A percentile compares a stretch with the other conserved stretches of the same genome.
Conservation (phyloP, 1,140 invertebrate genomes). For the Globodera rostochiensis region DNA sequence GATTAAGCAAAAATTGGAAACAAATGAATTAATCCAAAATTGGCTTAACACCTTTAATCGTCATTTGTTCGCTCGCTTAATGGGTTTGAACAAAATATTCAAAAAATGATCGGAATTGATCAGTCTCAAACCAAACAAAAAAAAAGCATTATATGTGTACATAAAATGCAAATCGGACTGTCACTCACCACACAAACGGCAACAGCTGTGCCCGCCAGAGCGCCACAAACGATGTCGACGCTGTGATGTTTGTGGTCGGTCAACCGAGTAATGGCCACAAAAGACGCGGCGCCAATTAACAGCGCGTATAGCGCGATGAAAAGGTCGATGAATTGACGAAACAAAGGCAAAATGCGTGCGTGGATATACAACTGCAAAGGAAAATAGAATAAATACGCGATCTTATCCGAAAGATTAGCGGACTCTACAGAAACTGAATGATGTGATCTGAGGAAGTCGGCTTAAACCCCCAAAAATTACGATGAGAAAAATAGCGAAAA, state of each 20-base stretch:
- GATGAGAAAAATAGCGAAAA: conserved; percentile 19
- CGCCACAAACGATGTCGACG: conserved; percentile 10
- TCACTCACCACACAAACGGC: conserved; percentile 8
- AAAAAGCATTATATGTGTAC: too few species aligned
- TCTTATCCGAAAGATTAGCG: neutral
- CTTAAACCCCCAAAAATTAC: neutral
- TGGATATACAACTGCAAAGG: conserved; percentile 22
- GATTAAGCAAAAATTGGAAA: too few species aligned
- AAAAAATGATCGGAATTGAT: neutral
- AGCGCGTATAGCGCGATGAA: conserved; percentile 4
- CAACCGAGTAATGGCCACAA: conserved; percentile 12
- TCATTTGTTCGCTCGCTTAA: too few species aligned
- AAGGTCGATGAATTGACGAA: neutral
- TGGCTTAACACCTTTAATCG: too few species aligned
- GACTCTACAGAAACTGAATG: too few species aligned
- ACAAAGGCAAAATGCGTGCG: neutral
- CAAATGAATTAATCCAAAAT: too few species aligned
- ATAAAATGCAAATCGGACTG: too few species aligned
- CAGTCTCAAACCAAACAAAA: neutral
- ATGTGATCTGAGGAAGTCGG: neutral
- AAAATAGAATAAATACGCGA: neutral
- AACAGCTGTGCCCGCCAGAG: neutral
- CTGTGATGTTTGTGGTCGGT: conserved; percentile 26
- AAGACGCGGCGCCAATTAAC: conserved; percentile 1
- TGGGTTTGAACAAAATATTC: neutral